Conservation (phyloP, 2,113 vertebrate genomes). For the Elaphurus davidianus region DNA sequence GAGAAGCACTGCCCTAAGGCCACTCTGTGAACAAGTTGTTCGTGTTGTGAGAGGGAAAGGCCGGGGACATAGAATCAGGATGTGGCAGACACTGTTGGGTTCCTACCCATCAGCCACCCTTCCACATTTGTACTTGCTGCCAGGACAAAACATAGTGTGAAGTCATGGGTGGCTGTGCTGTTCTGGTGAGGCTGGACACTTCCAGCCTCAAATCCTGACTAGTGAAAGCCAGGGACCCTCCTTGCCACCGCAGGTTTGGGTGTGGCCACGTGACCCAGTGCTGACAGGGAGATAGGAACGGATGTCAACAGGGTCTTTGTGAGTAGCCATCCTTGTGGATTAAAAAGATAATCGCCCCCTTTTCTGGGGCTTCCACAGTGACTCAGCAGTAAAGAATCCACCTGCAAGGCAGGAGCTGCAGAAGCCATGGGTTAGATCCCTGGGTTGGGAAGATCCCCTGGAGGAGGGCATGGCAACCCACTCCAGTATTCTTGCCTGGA, state of each 20-base stretch:
- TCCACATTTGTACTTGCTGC: not conserved
- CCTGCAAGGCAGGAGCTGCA: not conserved
- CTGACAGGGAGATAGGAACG: not conserved
- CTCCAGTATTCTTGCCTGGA: not conserved
- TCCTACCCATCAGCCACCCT: not conserved
- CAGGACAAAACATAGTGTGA: not conserved
- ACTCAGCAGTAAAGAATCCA: not conserved
- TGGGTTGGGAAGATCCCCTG: not conserved
- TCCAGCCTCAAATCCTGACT: not conserved
- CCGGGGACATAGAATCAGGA: not conserved
- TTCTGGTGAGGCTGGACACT: not conserved
- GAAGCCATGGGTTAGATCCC: not conserved
- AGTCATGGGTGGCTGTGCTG: not conserved
- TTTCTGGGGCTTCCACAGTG: not conserved
- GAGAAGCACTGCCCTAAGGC: not conserved
- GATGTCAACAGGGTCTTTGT: too few species aligned
- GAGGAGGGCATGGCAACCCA: not conserved
- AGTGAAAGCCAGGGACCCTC: not conserved
- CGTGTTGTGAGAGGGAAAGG: not conserved
- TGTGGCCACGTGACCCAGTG: not conserved
- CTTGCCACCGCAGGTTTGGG: not conserved
- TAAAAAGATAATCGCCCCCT: not conserved
- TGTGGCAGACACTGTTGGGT: fast-evolving
- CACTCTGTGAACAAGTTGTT: not conserved
- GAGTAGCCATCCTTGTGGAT: not conserved